Conservation (phyloP, 2,888 invertebrate species). For the Graphium colonna region DNA sequence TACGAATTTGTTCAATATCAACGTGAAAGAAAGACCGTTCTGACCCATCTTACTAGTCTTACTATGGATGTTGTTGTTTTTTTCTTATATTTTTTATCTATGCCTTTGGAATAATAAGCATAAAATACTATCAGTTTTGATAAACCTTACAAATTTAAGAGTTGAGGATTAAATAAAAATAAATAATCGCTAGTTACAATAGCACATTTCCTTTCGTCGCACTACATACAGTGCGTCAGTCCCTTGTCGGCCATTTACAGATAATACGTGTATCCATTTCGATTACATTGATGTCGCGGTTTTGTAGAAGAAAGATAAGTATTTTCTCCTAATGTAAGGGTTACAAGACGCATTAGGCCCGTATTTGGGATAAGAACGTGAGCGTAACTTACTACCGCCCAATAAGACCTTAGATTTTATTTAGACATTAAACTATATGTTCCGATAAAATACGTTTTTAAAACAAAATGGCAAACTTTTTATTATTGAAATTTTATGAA, state of each 20-base stretch:
- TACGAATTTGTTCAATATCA: no score
- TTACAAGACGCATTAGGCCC: slow-evolving; percentile 46
- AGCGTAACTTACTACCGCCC: slow-evolving; percentile 36
- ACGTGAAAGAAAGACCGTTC: no score
- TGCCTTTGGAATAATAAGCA: no score
- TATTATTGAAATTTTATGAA: no score
- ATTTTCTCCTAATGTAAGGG: slow-evolving; percentile 58
- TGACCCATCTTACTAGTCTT: no score
- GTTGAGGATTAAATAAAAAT: no score
- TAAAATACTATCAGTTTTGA: no score
- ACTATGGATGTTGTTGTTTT: no score
- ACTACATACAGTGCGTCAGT: slow-evolving; percentile 29
- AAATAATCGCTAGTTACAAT: no score
- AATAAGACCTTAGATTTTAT: slow-evolving; percentile 33
- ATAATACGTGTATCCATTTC: slow-evolving; percentile 51
- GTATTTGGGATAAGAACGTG: slow-evolving; percentile 25
- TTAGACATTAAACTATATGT: slow-evolving; percentile 1
- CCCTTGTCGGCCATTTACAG: slow-evolving; percentile 53
- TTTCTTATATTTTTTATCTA: no score
- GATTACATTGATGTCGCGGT: slow-evolving; percentile 62
- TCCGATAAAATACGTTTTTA: neutral
- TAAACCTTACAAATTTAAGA: no score
- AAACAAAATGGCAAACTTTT: no score
- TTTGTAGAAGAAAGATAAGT: slow-evolving; percentile 58
- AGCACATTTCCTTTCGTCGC: slow-evolving; percentile 20